Percentiles rank a stretch among this genome's conserved stretches.
Evolutionary conservation across 2,797 vertebrate genomes (phyloP).

Genomic region (Protonibea diacanthus): DNA sequence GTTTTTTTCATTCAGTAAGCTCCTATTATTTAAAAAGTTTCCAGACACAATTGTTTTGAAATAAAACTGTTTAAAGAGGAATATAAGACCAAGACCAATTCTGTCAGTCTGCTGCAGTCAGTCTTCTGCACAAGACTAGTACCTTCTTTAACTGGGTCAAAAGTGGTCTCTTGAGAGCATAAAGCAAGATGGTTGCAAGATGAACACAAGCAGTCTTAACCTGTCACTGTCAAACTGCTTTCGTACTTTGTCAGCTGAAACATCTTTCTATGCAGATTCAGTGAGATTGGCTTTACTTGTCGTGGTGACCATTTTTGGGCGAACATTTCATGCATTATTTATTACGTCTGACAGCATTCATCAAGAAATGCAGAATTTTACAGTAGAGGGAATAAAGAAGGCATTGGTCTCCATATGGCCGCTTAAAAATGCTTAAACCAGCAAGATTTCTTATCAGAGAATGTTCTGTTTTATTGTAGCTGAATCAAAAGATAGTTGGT

Average conservation of each 20-base stretch:
- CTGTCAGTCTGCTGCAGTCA: constrained; percentile 24
- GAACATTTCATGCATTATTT: constrained; percentile 63
- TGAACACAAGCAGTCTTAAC: constrained; percentile 53
- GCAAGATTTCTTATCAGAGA: not conserved
- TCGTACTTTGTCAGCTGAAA: constrained; percentile 55
- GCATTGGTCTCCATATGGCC: not conserved
- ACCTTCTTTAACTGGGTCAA: constrained; percentile 70
- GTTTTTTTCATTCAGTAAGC: not conserved
- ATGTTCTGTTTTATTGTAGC: constrained; percentile 9
- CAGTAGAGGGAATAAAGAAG: not conserved
- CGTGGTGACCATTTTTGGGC: constrained; percentile 48
- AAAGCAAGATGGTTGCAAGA: constrained; percentile 59
- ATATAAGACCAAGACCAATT: not conserved
- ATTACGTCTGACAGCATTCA: constrained; percentile 56
- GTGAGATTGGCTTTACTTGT: constrained; percentile 36
- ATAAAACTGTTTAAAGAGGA: not conserved
- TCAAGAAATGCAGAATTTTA: constrained; percentile 42
- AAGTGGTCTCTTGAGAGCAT: constrained; percentile 63
- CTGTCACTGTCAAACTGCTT: constrained; percentile 68
- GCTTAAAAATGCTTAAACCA: not conserved
- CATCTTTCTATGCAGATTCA: constrained; percentile 51
- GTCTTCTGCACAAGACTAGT: constrained; percentile 12
- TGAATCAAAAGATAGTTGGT: not conserved
- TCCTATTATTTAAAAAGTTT: not conserved
- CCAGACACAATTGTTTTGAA: not conserved